phyloP scores from a whole-genome alignment of 2,113 vertebrate genomes.

The Salvelinus fontinalis region DNA sequence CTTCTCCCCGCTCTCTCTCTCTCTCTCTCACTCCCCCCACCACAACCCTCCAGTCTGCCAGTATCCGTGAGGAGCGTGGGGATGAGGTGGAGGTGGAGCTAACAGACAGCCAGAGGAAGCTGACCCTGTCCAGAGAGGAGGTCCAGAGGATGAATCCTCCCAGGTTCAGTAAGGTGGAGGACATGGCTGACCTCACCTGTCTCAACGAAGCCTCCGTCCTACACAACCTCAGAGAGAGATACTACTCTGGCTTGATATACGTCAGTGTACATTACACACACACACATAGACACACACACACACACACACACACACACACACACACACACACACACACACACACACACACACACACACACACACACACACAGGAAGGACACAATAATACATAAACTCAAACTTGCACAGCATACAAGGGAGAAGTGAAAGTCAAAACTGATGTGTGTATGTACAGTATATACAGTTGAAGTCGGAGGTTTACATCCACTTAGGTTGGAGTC shows the following conservation, averaged over 20 bases:
- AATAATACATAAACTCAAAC: too few species aligned
- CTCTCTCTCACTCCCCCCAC: background rate
- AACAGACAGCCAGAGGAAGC: constrained; percentile 70
- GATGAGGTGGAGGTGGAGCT: constrained; percentile 82
- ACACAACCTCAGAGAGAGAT: constrained; percentile 80
- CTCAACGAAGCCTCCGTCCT: constrained; percentile 82
- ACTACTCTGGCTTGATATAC: constrained; percentile 81
- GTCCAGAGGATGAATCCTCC: constrained; percentile 84
- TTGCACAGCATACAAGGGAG: too few species aligned
- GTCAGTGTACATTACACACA: constrained; percentile 55
- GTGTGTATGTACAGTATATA: too few species aligned
- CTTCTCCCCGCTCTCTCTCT: constrained; percentile 11
- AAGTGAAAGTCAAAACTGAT: too few species aligned
- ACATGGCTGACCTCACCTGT: constrained; percentile 84
- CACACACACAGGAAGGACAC: too few species aligned
- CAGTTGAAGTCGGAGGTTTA: too few species aligned
- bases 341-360: too few species aligned
- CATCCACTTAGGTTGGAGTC: too few species aligned
- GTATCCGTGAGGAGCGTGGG: constrained; percentile 74
- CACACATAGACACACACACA: too few species aligned
- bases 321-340: too few species aligned
- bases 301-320: too few species aligned
- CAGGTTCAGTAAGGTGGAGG: constrained; percentile 81
- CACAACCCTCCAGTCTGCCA: constrained; percentile 20
- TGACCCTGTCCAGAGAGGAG: constrained; percentile 77